These are phyloP conservation scores for Temnopleurus reevesii DNA, from an alignment of 53 echinoderm and acorn worm species.

Conservation along the genomic window DNA sequence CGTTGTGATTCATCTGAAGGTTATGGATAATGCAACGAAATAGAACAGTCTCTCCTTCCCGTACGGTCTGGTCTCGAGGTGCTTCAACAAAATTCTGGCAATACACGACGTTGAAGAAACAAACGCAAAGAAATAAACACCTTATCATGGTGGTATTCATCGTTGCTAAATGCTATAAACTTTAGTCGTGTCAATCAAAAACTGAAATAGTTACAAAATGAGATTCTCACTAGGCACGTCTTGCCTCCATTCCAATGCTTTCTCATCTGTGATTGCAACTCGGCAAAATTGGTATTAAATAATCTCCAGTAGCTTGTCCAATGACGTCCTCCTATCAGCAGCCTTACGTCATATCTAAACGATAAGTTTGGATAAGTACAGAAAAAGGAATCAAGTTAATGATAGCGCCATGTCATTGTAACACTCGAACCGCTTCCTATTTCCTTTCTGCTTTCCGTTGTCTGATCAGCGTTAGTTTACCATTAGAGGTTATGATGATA, in stretches of 20 bases:
- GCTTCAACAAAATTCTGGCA: constrained; percentile 23
- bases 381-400: not conserved
- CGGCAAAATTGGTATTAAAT: not conserved
- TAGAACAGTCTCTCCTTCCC: constrained; percentile 60
- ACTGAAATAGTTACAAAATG: too few relatives aligned
- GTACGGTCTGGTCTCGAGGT: constrained; percentile 49
- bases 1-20: constrained; percentile 28
- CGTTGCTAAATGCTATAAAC: too few relatives aligned
- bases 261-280: not conserved
- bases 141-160: not conserved
- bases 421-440: not conserved
- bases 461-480: too few relatives aligned
- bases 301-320: not conserved
- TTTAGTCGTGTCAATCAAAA: too few relatives aligned
- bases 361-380: not conserved
- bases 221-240: not conserved
- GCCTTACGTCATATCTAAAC: not conserved
- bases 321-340: not conserved
- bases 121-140: not conserved
- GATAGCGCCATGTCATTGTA: constrained; percentile 18
- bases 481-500: too few relatives aligned
- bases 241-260: not conserved
- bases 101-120: not conserved
- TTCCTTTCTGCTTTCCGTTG: constrained; percentile 6
- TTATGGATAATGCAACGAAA: constrained; percentile 62